phyloP scores from a whole-genome alignment of 2,797 vertebrate genomes.

The Nasua narica region DNA sequence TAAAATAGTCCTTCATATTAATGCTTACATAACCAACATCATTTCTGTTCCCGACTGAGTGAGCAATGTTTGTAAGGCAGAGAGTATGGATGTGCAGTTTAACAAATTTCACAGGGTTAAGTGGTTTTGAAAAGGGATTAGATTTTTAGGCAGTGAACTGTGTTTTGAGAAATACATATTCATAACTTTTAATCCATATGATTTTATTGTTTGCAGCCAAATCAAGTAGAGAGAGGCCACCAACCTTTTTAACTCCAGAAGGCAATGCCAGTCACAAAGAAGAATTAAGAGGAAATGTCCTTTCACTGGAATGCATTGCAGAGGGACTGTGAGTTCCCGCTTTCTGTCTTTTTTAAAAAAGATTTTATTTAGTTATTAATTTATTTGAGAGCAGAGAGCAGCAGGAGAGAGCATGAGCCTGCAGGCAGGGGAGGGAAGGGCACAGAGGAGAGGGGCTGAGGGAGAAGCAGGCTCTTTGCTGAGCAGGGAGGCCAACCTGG shows the following conservation, averaged over 20 bases:
- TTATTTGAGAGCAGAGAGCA: neutral
- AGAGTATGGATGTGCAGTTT: neutral
- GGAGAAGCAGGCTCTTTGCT: neutral
- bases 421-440: neutral
- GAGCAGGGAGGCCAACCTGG: neutral
- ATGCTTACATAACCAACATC: neutral
- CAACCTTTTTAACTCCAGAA: slow-evolving; percentile 90
- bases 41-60: neutral
- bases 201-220: slow-evolving; percentile 86
- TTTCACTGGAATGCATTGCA: slow-evolving; percentile 96
- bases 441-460: too few species aligned
- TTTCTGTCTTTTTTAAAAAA: neutral
- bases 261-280: slow-evolving; percentile 90
- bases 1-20: neutral
- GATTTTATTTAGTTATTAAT: neutral
- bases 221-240: slow-evolving; percentile 88
- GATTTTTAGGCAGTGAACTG: slow-evolving; percentile 44
- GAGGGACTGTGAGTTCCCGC: slow-evolving; percentile 93
- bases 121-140: slow-evolving; percentile 28
- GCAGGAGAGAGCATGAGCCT: neutral
- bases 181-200: slow-evolving; percentile 45
- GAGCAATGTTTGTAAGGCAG: neutral
- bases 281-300: slow-evolving; percentile 92
- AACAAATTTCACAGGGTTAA: slow-evolving; percentile 30
- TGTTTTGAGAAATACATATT: slow-evolving; percentile 42